Conservation (phyloP, 2,113 vertebrate species). For the Heterotis niloticus region DNA sequence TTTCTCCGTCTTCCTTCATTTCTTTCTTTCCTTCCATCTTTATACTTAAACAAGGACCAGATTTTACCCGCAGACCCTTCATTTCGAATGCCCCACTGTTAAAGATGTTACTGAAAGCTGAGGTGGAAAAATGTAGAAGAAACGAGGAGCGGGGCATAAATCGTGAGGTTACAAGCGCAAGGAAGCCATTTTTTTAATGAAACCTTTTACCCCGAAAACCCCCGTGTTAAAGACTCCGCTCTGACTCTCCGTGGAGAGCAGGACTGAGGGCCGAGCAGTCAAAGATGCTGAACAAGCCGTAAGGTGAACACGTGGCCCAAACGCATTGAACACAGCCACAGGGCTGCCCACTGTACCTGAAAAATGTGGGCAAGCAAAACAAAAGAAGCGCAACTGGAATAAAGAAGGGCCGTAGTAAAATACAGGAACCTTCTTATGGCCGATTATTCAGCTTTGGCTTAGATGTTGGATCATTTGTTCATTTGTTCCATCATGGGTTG, state of each 20-base stretch:
- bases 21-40: constrained; percentile 54
- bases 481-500: no score
- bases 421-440: no score
- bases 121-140: constrained; percentile 57
- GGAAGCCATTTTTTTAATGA: constrained; percentile 50
- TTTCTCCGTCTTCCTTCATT: constrained; percentile 36
- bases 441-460: no score
- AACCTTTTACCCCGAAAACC: constrained; percentile 31
- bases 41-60: constrained; percentile 68
- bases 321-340: no score
- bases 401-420: no score
- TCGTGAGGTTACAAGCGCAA: constrained; percentile 60
- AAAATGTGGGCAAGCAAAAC: no score
- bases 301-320: no score
- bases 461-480: no score
- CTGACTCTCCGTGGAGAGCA: neutral
- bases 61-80: constrained; percentile 60
- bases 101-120: constrained; percentile 65
- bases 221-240: constrained; percentile 28
- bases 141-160: constrained; percentile 42
- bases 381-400: no score
- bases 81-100: constrained; percentile 57
- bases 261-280: no score
- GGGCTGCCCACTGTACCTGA: no score
- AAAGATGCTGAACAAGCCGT: no score